phyloP scores from a whole-genome alignment of 2,888 invertebrate genomes.

The Zygogramma bicolorata region DNA sequence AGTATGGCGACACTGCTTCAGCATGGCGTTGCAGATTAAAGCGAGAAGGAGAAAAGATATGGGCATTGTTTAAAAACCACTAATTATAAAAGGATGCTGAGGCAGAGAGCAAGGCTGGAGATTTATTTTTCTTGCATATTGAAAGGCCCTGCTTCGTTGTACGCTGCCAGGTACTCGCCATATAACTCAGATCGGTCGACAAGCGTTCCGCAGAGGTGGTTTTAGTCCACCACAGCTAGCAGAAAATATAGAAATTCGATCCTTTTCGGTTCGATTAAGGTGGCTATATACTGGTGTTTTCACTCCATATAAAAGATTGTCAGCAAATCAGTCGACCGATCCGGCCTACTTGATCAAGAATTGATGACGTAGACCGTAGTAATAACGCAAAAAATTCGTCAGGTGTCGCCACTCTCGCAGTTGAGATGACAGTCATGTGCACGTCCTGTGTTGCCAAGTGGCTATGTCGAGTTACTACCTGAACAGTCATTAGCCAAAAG shows the following conservation, averaged over 20 bases:
- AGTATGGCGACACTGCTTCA: slow-evolving; percentile 54
- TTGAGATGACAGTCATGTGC: too few relatives aligned
- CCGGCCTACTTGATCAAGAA: too few relatives aligned
- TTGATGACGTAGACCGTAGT: too few relatives aligned
- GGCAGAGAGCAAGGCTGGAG: slow-evolving; percentile 58
- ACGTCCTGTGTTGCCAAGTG: too few relatives aligned
- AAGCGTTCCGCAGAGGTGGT: slow-evolving; percentile 58
- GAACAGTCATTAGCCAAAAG: too few relatives aligned
- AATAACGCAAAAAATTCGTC: too few relatives aligned
- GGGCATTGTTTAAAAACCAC: slow-evolving; percentile 67
- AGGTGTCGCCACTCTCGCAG: too few relatives aligned
- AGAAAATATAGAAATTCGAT: background rate
- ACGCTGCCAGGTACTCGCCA: slow-evolving; percentile 63
- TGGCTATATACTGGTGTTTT: too few relatives aligned
- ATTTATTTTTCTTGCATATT: slow-evolving; percentile 69
- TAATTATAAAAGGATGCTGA: slow-evolving; percentile 65
- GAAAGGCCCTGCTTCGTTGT: slow-evolving; percentile 63
- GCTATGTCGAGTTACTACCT: too few relatives aligned
- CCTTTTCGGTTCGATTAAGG: too few relatives aligned
- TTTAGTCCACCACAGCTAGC: slow-evolving; percentile 7
- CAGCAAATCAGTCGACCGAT: too few relatives aligned
- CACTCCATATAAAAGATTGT: too few relatives aligned
- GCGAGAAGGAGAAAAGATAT: slow-evolving; percentile 55
- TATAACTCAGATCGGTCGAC: slow-evolving; percentile 67
- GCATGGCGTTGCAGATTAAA: slow-evolving; percentile 52